Percentiles rank a stretch among this genome's conserved stretches.
These are phyloP conservation scores for Neopelma chrysocephalum DNA, from an alignment of 2,797 vertebrate genomes.

Conservation along the genomic window DNA sequence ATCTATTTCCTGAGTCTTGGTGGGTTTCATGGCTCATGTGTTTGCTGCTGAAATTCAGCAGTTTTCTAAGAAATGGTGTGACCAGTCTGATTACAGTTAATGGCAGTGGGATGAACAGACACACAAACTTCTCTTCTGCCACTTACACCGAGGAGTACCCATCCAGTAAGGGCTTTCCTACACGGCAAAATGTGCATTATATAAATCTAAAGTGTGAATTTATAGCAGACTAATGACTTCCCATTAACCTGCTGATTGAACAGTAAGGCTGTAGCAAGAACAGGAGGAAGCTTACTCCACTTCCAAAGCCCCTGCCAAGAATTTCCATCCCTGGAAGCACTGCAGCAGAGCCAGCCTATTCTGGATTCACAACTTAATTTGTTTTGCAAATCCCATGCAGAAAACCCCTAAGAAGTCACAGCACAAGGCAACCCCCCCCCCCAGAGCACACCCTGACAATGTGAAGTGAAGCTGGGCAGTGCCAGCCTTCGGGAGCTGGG, in stretches of 20 bases:
- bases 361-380: fast-evolving
- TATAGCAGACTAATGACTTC: neutral
- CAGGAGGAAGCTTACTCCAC: neutral
- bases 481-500: neutral
- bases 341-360: neutral
- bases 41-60: neutral
- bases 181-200: neutral
- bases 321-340: neutral
- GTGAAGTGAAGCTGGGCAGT: fast-evolving
- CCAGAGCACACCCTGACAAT: neutral
- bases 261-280: neutral
- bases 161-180: neutral
- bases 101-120: neutral
- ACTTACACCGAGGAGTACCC: neutral
- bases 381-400: neutral
- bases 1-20: neutral
- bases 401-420: neutral
- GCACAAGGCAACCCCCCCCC: neutral
- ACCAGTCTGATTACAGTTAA: neutral
- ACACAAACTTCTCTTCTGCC: neutral
- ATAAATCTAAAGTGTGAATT: neutral
- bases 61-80: neutral
- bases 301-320: neutral
- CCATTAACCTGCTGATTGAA: neutral
- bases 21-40: neutral